Evolutionary conservation across 2,797 vertebrate species (phyloP), one percentile per base, ranked within the genome.

Genomic region (Macroramphosus scolopax): DNA sequence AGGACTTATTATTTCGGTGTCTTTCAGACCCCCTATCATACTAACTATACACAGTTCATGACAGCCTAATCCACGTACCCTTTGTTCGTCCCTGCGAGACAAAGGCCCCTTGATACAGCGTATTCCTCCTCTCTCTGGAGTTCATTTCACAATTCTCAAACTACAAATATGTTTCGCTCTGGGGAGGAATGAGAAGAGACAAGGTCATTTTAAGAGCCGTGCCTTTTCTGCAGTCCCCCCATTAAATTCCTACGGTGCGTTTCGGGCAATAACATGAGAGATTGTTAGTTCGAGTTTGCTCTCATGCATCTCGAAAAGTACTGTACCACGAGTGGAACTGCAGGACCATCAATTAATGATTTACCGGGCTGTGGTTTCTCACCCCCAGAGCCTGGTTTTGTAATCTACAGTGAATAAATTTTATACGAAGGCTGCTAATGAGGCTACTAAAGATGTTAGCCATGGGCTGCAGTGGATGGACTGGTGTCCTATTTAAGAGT

Each of bases 311-410:
- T 78, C 0, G 10, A 69, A 64, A 72, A 65, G 75, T 50, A 55
- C 47, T 61, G 44, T 33, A 59, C 63, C 50, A 28, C 32, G 50
- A 46, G 26, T 39, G 51, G 51, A 75, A 77, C 68, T 58, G 63
- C 77, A 62, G 72, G 55, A 81, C 82, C 82, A 77, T 87, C 85
- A 85, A 78, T 86, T 87, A 84, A 79, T 72, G 79, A 81, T 80
- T 85, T 77, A 72, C 71, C 24, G 61, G 70, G 69, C 73, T 59
- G 72, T 67, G 63, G 65, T 79, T 83, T 72, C 77, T 68, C 67
- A 67, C 68, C 82, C n/a, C 82, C 51, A 65, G 68, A 84, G 81
- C 82, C 72, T 73, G 59, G 59, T 82, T 80, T 76, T 75, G 78
- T 84, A 77, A 80, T 85, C 68, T 73, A 79, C 53, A 64, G 61